Conservation (phyloP, 1,140 invertebrate genomes). For the Dolichoris vasculosae region DNA sequence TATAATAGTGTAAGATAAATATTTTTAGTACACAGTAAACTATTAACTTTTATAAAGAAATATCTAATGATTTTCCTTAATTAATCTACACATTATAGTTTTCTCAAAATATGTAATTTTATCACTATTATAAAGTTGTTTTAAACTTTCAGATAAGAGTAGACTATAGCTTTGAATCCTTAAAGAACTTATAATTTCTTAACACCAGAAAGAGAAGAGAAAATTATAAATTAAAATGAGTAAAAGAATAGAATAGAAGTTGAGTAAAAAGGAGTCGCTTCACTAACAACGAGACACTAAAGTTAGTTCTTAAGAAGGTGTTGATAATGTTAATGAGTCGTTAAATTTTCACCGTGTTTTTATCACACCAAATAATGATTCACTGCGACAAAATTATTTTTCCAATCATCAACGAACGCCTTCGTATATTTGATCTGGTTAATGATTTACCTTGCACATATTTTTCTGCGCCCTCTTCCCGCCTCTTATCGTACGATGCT, state of each 20-base stretch:
- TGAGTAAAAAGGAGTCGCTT: not conserved
- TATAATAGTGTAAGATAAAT: too few species aligned
- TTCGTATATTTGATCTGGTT: not conserved
- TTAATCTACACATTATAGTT: too few species aligned
- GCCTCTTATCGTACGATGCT: not conserved
- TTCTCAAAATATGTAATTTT: too few species aligned
- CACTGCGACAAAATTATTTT: not conserved
- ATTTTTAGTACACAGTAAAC: too few species aligned
- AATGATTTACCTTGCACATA: not conserved
- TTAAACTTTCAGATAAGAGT: too few species aligned
- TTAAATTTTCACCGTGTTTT: too few species aligned
- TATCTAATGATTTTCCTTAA: too few species aligned
- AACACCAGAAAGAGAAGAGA: not conserved
- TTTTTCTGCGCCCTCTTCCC: not conserved
- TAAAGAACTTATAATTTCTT: not conserved
- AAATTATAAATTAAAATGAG: constrained; percentile 32
- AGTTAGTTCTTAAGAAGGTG: not conserved
- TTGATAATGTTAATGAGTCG: constrained; percentile 44
- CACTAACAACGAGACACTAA: not conserved
- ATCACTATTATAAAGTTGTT: too few species aligned
- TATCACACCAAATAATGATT: too few species aligned
- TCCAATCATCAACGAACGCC: not conserved
- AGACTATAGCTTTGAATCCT: not conserved
- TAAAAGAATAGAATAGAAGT: not conserved
- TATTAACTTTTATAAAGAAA: too few species aligned